A percentile compares a stretch with the other conserved stretches of the same genome.
Conservation (phyloP, 2,113 vertebrate genomes). For the Erinaceus europaeus region DNA sequence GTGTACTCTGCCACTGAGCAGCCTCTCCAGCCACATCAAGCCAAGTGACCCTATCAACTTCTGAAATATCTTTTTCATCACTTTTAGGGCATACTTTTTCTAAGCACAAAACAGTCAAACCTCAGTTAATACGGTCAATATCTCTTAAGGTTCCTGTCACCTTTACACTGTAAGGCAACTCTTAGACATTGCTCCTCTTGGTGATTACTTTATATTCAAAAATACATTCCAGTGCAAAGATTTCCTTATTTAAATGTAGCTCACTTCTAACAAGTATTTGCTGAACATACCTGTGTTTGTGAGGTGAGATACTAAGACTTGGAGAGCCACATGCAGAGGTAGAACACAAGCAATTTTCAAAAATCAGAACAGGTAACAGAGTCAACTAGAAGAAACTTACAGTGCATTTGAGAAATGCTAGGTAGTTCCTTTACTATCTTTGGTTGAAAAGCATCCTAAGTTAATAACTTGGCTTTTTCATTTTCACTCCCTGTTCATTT, state of each 20-base stretch:
- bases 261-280: conserved; percentile 22
- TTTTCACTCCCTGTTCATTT: neutral
- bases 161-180: neutral
- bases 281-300: neutral
- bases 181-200: neutral
- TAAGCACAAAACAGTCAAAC: conserved; percentile 21
- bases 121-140: neutral
- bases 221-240: neutral
- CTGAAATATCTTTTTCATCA: neutral
- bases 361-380: neutral
- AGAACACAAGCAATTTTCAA: neutral
- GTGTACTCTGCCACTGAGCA: too few relatives aligned
- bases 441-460: conserved; percentile 1
- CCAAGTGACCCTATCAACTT: neutral
- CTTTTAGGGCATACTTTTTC: neutral
- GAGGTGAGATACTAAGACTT: neutral
- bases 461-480: neutral
- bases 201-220: conserved; percentile 2
- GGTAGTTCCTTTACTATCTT: neutral
- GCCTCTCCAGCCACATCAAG: too few relatives aligned
- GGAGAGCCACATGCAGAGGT: neutral
- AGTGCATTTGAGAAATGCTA: conserved; percentile 19
- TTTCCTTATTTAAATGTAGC: conserved; percentile 13
- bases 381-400: neutral
- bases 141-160: neutral